These are phyloP conservation scores for Syndactyla subalaris DNA, from an alignment of 2,797 vertebrate genomes.

Conservation along the genomic window DNA sequence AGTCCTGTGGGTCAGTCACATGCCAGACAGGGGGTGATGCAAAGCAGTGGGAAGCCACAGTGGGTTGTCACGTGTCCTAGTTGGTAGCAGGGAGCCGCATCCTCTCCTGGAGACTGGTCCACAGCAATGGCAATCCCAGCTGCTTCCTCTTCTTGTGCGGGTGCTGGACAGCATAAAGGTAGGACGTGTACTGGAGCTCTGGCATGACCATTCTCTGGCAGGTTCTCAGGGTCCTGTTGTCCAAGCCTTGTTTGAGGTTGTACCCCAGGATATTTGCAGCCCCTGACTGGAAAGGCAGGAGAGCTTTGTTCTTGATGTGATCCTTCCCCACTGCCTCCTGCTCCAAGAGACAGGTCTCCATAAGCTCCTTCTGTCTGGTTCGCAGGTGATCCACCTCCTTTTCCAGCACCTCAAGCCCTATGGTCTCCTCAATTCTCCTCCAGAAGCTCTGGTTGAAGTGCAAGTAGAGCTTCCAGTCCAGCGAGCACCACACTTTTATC, in stretches of 20 bases:
- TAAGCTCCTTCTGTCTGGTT: conserved; percentile 71
- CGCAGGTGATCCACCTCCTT: conserved; percentile 77
- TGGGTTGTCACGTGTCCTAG: accelerated
- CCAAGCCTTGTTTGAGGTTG: conserved; percentile 77
- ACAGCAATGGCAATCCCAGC: not conserved
- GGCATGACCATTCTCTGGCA: conserved; percentile 83
- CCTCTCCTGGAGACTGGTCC: not conserved
- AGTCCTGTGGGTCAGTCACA: not conserved
- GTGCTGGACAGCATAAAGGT: conserved; percentile 81
- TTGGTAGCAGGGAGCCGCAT: not conserved
- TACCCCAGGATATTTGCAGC: conserved; percentile 85
- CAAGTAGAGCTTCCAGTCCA: conserved; percentile 87
- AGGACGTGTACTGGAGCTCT: conserved; percentile 84
- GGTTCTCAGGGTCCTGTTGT: conserved; percentile 52
- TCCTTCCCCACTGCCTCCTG: conserved; percentile 64
- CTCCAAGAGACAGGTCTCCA: conserved; percentile 78
- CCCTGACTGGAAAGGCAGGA: conserved; percentile 86
- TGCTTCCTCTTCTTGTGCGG: conserved; percentile 70
- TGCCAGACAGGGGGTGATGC: not conserved
- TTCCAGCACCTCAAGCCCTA: conserved; percentile 75
- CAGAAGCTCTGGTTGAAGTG: conserved; percentile 90
- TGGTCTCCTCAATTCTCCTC: conserved; percentile 72
- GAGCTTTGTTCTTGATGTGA: conserved; percentile 67
- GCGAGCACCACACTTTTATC: conserved; percentile 80
- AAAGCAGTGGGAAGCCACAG: not conserved